These are phyloP conservation scores for Cyanistes caeruleus DNA, from an alignment of 2,113 vertebrate species.

Conservation along the genomic window DNA sequence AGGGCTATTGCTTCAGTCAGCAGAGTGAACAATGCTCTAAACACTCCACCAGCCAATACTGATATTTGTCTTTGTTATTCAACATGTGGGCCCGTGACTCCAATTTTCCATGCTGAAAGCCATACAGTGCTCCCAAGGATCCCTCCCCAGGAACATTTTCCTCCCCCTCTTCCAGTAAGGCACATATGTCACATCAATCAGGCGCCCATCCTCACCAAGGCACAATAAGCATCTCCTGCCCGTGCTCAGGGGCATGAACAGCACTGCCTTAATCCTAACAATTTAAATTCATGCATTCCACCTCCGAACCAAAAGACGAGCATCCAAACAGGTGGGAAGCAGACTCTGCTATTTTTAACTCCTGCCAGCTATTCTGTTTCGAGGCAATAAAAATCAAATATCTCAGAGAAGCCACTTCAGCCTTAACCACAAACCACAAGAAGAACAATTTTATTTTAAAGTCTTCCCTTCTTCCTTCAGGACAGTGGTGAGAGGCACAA, in stretches of 20 bases:
- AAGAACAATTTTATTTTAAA: not conserved
- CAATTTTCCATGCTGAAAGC: not conserved
- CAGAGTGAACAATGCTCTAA: not conserved
- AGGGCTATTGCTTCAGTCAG: not conserved
- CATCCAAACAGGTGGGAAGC: conserved; percentile 59
- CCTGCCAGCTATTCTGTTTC: conserved; percentile 2
- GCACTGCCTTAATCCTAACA: not conserved
- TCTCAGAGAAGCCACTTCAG: not conserved
- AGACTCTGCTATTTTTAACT: conserved; percentile 44
- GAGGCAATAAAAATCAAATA: conserved; percentile 21
- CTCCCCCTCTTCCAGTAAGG: not conserved
- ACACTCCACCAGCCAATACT: not conserved
- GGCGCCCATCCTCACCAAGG: not conserved
- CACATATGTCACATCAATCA: not conserved
- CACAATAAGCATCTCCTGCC: not conserved
- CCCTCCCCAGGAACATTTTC: not conserved
- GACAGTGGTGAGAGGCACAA: not conserved
- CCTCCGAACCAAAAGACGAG: not conserved
- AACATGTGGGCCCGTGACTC: not conserved
- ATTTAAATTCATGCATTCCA: not conserved
- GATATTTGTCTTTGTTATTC: not conserved
- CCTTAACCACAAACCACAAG: conserved; percentile 42
- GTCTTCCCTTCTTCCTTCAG: not conserved
- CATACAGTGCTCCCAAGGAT: not conserved
- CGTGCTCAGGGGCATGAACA: not conserved